A percentile compares a stretch with the other conserved stretches of the same genome.
These are phyloP conservation scores for Acropternis orthonyx DNA, from an alignment of 2,797 vertebrate species.

Conservation along the genomic window DNA sequence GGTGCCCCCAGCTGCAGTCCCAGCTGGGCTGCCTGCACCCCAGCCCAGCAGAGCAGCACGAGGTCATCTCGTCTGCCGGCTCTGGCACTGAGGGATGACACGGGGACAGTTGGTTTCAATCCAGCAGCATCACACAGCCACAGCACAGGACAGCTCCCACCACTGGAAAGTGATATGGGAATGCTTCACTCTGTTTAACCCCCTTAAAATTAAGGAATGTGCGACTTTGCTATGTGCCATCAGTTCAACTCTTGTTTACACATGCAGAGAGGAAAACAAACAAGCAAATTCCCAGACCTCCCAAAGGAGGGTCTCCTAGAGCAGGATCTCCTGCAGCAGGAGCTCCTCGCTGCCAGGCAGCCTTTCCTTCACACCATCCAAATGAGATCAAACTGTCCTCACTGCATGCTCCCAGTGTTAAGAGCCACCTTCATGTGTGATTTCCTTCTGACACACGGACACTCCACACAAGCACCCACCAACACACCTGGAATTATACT, in stretches of 20 bases:
- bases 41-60: not conserved
- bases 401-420: accelerated
- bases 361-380: not conserved
- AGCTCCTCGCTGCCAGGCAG: not conserved
- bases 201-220: not conserved
- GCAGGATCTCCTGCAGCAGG: not conserved
- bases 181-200: not conserved
- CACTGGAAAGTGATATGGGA: not conserved
- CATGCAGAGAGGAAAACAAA: not conserved
- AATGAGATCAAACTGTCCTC: not conserved
- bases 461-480: not conserved
- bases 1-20: not conserved
- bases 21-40: not conserved
- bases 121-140: not conserved
- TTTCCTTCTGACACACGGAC: not conserved
- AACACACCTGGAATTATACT: not conserved
- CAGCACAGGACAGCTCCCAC: not conserved
- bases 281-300: not conserved
- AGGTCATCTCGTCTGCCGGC: not conserved
- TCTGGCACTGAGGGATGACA: not conserved
- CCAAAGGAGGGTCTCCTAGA: not conserved
- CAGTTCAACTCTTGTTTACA: not conserved
- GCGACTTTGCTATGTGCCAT: not conserved
- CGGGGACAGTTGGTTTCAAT: accelerated
- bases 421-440: not conserved